Base-by-base conservation (phyloP, 1,140 invertebrate genomes). In the Danaus plexippus region DNA sequence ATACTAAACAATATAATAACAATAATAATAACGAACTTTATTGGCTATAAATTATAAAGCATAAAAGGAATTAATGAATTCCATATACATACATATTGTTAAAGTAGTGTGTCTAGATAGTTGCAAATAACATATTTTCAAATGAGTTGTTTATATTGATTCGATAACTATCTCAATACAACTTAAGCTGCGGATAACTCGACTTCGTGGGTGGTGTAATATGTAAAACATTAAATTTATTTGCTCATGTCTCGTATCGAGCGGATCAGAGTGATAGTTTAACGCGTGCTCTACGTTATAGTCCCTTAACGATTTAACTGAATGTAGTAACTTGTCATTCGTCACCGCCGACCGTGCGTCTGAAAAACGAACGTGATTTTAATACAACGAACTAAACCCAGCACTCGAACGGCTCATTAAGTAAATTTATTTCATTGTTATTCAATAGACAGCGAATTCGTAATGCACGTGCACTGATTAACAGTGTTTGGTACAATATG, bases 361-460 rank as follows among this genome's bases (percentile, higher is more conserved):
- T 77, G 69, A 77, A 78, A 80, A 77, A 73, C 71, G 70, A 79
- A 76, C 74, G 74, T 75, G 80, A 79, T 80, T 71, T 74, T 77
- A 79, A 77, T 73, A 80, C 67, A 73, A 75, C 56, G 67, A 68
- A 65, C 67, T 75, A 72, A 71, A 66, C 66, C 64, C 56, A 67
- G 54, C 69, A 75, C 67, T 82, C 79, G 75, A 71, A 76, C 60
- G 77, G 61, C 67, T 79, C 76, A 80, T 84, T 82, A 82, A 73
- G 65, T 69, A 68, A 75, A 77, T 82, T 75, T 72, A 75, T 75
- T 68, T 69, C 64, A 67, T 67, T 61, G 64, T 69, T 66, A 82
- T 82, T 78, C 79, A 77, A 77, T 74, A 71, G 66, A 68, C 75
- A 67, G 69, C 61, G 71, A 66, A 56, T 70, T 55, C 62, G 49